Conservation (phyloP, 2,113 vertebrate genomes). For the Dissostichus mawsoni region DNA sequence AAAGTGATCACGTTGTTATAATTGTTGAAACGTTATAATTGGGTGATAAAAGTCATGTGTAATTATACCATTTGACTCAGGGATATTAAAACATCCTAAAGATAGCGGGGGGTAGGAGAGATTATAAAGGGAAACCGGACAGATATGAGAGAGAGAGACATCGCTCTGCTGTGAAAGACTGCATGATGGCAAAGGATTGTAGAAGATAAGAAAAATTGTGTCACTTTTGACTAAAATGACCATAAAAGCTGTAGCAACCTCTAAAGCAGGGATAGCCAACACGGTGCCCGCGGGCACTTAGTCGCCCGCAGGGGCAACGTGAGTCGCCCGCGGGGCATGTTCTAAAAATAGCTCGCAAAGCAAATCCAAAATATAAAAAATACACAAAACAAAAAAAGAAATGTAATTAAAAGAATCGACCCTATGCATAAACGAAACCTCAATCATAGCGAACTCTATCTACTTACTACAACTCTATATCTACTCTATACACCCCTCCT, state of each 20-base stretch:
- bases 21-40: conserved; percentile 1
- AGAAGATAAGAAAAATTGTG: neutral
- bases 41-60: neutral
- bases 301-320: no score
- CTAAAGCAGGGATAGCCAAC: neutral
- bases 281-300: no score
- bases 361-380: no score
- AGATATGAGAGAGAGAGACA: neutral
- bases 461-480: no score
- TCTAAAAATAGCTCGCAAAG: no score
- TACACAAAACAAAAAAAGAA: no score
- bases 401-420: no score
- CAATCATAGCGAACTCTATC: no score
- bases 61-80: neutral
- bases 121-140: neutral
- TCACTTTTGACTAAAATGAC: neutral
- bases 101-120: neutral
- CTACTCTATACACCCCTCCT: no score
- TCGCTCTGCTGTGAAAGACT: conserved; percentile 5
- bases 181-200: neutral
- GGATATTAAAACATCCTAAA: neutral
- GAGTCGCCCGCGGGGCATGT: no score
- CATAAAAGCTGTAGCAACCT: neutral
- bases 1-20: neutral
- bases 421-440: no score